Percentiles rank a stretch among this genome's conserved stretches.
phyloP scores from a whole-genome alignment of 1,140 invertebrate species.

The Manduca sexta region DNA sequence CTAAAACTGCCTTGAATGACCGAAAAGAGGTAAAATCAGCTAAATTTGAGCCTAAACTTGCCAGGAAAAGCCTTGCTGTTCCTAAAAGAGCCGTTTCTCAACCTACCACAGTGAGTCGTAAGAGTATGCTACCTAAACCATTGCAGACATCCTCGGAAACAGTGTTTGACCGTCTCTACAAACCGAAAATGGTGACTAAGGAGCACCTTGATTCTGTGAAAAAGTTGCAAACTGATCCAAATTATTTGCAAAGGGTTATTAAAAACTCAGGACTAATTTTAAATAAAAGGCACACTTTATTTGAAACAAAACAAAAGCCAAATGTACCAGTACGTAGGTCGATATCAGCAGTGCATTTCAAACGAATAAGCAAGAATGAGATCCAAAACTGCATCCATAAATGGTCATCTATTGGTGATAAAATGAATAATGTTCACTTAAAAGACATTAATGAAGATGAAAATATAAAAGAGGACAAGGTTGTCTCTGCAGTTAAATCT shows the following conservation, averaged over 20 bases:
- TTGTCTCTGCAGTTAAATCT: conserved; percentile 57
- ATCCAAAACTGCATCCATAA: conserved; percentile 56
- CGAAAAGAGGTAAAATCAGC: background rate
- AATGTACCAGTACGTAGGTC: conserved; percentile 45
- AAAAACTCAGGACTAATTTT: conserved; percentile 32
- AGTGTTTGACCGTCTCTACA: conserved; percentile 60
- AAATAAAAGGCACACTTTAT: conserved; percentile 41
- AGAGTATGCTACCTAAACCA: background rate
- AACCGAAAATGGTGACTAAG: conserved; percentile 45
- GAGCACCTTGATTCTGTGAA: conserved; percentile 23
- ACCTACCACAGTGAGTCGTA: background rate
- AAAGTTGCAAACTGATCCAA: conserved; percentile 41
- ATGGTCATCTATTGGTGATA: conserved; percentile 60
- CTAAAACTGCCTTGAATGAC: background rate
- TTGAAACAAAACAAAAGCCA: conserved; percentile 18
- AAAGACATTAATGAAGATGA: conserved; percentile 55
- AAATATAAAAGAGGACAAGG: conserved; percentile 33
- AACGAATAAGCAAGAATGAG: conserved; percentile 51
- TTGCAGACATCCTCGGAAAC: conserved; percentile 15
- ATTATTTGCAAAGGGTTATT: conserved; percentile 42
- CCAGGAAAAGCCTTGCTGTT: background rate
- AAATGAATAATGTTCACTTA: conserved; percentile 45
- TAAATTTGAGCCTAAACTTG: conserved; percentile 4
- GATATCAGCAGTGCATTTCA: conserved; percentile 68
- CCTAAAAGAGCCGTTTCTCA: background rate